Conservation (phyloP, 2,113 vertebrate genomes). For the Silurus glanis region DNA sequence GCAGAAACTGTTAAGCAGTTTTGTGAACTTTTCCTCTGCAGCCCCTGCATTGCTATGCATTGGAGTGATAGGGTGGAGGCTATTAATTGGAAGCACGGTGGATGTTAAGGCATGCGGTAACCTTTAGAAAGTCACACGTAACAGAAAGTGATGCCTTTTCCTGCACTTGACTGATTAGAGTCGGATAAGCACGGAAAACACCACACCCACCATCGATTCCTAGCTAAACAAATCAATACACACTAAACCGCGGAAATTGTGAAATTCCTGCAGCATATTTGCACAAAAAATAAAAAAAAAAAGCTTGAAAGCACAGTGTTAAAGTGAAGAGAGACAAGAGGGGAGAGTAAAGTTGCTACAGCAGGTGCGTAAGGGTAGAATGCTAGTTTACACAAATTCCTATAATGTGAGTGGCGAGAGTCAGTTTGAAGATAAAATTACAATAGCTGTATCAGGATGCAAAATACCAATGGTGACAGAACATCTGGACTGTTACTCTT, state of each 20-base stretch:
- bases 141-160: conserved; percentile 75
- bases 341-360: not conserved
- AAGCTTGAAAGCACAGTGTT: not conserved
- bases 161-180: conserved; percentile 76
- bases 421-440: not conserved
- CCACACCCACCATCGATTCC: conserved; percentile 75
- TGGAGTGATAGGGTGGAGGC: not conserved
- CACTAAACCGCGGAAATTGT: conserved; percentile 53
- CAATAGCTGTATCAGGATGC: not conserved
- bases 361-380: not conserved
- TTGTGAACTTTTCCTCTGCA: conserved; percentile 8
- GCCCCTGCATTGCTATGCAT: conserved; percentile 35
- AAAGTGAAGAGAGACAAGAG: not conserved
- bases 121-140: conserved; percentile 69
- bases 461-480: not conserved
- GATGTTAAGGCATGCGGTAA: conserved; percentile 65
- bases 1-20: conserved; percentile 36
- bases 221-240: conserved; percentile 75
- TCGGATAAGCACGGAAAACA: conserved; percentile 75
- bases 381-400: not conserved
- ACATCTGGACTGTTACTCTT: not conserved
- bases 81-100: conserved; percentile 62
- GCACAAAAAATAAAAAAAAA: conserved; percentile 30
- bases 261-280: conserved; percentile 39
- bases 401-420: not conserved